These are phyloP conservation scores for Drosophila elegans DNA, from an alignment of 1,140 invertebrate species.

Conservation along the genomic window DNA sequence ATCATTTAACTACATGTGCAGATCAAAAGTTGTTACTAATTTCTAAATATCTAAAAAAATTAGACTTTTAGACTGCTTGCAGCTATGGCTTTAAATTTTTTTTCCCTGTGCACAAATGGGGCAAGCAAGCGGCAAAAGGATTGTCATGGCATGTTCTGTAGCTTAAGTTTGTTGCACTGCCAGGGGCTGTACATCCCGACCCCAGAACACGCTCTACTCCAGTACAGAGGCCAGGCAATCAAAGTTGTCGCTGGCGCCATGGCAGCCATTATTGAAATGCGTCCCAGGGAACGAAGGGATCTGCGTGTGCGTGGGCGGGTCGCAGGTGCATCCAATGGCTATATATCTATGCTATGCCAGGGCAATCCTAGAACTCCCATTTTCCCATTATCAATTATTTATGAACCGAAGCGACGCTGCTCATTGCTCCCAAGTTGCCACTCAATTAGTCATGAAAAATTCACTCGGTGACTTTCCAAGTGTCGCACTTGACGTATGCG, in stretches of 20 bases:
- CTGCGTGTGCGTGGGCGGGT: conserved; percentile 7
- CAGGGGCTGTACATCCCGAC: conserved; percentile 10
- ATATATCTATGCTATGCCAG: background rate
- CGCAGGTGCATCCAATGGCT: conserved; percentile 49
- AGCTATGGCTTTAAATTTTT: too few species aligned
- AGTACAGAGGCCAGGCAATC: conserved; percentile 19
- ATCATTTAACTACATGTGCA: too few species aligned
- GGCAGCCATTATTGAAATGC: conserved; percentile 48
- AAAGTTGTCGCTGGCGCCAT: conserved; percentile 41
- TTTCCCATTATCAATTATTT: conserved; percentile 77
- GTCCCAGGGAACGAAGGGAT: background rate
- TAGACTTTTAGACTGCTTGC: too few species aligned
- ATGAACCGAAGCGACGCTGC: conserved; percentile 51
- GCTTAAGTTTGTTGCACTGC: conserved; percentile 36
- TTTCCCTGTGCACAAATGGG: background rate
- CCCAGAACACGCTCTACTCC: background rate
- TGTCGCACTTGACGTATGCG: conserved; percentile 52
- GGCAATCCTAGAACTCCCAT: conserved; percentile 16
- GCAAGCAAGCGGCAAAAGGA: conserved; percentile 2
- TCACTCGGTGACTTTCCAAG: conserved; percentile 54
- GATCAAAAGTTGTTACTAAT: too few species aligned
- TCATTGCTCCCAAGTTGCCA: conserved; percentile 77
- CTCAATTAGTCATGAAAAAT: conserved; percentile 80
- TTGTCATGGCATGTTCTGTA: conserved; percentile 15
- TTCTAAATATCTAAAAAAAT: too few species aligned